Evolutionary conservation across 2,797 vertebrate species (phyloP).

Genomic region (Cuniculus paca): DNA sequence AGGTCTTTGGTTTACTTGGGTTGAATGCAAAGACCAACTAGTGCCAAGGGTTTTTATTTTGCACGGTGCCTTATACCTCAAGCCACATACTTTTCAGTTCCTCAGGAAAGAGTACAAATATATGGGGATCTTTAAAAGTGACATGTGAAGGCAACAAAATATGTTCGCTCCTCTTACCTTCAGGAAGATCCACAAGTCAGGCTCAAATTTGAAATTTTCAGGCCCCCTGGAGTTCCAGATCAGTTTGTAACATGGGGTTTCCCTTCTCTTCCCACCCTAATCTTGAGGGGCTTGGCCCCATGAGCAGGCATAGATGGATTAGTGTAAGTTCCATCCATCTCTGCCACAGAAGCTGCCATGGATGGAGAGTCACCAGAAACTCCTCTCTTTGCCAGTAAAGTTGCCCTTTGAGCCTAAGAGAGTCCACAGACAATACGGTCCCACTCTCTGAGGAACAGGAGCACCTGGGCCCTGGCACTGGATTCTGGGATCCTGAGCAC

Average conservation of each 20-base stretch:
- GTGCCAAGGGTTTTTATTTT: conserved; percentile 33
- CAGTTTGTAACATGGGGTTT: not conserved
- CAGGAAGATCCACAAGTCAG: not conserved
- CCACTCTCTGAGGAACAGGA: not conserved
- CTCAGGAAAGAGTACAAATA: not conserved
- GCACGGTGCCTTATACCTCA: not conserved
- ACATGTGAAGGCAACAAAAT: not conserved
- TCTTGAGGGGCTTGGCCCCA: not conserved
- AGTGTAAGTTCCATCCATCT: not conserved
- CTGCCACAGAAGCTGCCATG: not conserved
- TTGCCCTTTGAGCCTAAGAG: not conserved
- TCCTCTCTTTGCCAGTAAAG: too few species aligned
- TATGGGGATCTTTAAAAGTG: not conserved
- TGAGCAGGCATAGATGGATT: not conserved
- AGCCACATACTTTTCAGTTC: not conserved
- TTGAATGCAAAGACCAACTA: not conserved
- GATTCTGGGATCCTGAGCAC: not conserved
- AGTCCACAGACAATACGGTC: not conserved
- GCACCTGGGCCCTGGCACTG: too few species aligned
- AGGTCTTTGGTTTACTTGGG: not conserved
- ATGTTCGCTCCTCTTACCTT: not conserved
- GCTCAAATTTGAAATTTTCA: not conserved
- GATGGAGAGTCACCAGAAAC: not conserved
- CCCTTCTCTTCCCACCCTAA: not conserved
- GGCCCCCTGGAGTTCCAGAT: not conserved